Percentiles rank a stretch among this genome's conserved stretches.
Conservation (phyloP, 1,140 invertebrate genomes). For the Cheumatopsyche charites region DNA sequence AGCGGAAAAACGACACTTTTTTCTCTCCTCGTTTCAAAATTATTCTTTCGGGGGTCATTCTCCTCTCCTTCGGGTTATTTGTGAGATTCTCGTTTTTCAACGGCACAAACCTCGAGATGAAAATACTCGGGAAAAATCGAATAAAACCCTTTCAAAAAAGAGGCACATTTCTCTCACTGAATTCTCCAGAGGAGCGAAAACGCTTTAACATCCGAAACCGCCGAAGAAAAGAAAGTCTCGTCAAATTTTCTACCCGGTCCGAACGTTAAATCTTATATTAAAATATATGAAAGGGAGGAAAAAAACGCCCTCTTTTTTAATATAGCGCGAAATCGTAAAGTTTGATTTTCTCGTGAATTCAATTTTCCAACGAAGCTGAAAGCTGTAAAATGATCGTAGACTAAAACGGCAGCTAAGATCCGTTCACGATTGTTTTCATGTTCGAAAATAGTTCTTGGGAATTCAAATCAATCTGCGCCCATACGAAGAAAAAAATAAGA, state of each 20-base stretch:
- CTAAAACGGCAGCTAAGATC: not conserved
- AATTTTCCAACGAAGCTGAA: not conserved
- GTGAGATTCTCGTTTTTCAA: not conserved
- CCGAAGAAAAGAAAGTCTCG: too few relatives aligned
- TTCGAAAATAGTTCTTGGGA: constrained; percentile 11
- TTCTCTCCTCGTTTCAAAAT: constrained; percentile 9
- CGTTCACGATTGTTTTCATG: constrained; percentile 2
- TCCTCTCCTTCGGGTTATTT: constrained; percentile 8
- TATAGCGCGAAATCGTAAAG: not conserved
- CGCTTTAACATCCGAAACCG: too few relatives aligned
- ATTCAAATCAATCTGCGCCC: constrained; percentile 3
- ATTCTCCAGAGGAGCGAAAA: not conserved
- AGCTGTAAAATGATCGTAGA: not conserved
- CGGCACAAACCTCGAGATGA: not conserved
- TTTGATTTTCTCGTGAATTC: not conserved
- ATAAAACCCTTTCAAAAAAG: not conserved
- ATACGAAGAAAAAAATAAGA: not conserved
- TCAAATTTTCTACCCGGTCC: not conserved
- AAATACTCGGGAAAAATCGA: constrained; percentile 2
- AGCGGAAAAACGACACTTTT: too few relatives aligned
- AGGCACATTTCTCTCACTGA: not conserved
- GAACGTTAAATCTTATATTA: constrained; percentile 6
- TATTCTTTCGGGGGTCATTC: constrained; percentile 2
- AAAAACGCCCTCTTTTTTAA: not conserved
- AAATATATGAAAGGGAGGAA: not conserved